A percentile compares a stretch with the other conserved stretches of the same genome.
Evolutionary conservation across 2,888 invertebrate species (phyloP).

Genomic region (Folsomia manolachei): DNA sequence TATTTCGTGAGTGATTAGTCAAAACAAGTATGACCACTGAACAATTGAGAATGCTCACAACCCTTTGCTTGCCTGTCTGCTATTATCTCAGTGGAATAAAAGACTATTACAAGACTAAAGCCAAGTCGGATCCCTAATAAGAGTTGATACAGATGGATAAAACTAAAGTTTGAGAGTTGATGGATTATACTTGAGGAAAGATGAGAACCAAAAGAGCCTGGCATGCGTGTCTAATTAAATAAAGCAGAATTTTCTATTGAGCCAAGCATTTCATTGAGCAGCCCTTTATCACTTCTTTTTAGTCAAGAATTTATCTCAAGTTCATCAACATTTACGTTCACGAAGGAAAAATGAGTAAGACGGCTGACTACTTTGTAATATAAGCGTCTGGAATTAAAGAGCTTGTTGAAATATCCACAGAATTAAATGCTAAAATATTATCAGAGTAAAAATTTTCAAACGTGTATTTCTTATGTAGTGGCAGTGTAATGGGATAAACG

Average conservation of each 20-base stretch:
- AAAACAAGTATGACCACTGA: background rate
- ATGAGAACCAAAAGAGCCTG: slow-evolving; percentile 2
- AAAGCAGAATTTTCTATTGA: background rate
- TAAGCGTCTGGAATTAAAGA: too few relatives aligned
- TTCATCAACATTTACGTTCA: background rate
- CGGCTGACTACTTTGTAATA: background rate
- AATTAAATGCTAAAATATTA: too few relatives aligned
- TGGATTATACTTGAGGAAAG: too few relatives aligned
- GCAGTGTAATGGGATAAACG: too few relatives aligned
- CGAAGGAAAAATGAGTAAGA: background rate
- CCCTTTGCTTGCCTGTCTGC: too few relatives aligned
- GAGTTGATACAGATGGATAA: too few relatives aligned
- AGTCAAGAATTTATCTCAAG: background rate
- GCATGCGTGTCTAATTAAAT: slow-evolving; percentile 14
- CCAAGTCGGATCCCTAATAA: too few relatives aligned
- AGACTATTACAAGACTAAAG: background rate
- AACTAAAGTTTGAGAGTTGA: too few relatives aligned
- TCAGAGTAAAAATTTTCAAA: too few relatives aligned
- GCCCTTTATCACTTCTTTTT: background rate
- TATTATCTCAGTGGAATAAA: background rate
- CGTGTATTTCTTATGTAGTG: too few relatives aligned
- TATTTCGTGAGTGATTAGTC: background rate
- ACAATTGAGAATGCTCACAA: background rate
- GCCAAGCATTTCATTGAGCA: too few relatives aligned
- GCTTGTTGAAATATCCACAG: too few relatives aligned